Evolutionary conservation across 2,113 vertebrate genomes (phyloP).

Genomic region (Holacanthus passer): DNA sequence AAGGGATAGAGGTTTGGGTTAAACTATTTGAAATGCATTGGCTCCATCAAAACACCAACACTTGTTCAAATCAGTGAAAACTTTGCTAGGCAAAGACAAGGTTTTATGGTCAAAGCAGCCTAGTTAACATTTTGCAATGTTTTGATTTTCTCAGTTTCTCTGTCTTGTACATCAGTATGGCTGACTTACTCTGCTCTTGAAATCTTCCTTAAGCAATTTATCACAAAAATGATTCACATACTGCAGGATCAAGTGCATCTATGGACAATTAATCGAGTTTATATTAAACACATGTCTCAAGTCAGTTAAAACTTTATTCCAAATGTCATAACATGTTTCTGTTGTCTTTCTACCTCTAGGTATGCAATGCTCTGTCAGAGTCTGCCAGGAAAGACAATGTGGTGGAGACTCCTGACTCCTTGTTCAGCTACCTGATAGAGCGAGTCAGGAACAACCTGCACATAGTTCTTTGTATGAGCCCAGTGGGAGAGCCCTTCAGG

Average conservation of each 20-base stretch:
- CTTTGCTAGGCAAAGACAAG: background rate
- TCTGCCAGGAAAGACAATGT: slow-evolving; percentile 84
- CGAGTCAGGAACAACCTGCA: slow-evolving; percentile 90
- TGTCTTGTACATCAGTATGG: background rate
- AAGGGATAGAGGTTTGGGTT: background rate
- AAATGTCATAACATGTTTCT: background rate
- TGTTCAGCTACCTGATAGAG: slow-evolving; percentile 90
- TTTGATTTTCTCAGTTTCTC: background rate
- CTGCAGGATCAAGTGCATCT: background rate
- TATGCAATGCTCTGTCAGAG: slow-evolving; percentile 83
- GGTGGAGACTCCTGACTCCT: slow-evolving; percentile 84
- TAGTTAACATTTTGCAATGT: background rate
- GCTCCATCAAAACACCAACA: background rate
- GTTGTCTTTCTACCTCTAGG: slow-evolving; percentile 64
- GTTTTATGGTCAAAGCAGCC: background rate
- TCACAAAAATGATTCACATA: background rate
- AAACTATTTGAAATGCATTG: background rate
- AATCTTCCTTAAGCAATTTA: background rate
- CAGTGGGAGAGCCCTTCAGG: slow-evolving; percentile 91
- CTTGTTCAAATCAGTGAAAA: background rate
- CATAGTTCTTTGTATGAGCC: slow-evolving; percentile 90
- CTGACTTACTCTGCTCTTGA: background rate
- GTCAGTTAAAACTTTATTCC: background rate
- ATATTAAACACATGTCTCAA: background rate
- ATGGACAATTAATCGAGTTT: background rate